Conservation (phyloP, 2,113 vertebrate genomes). For the Engraulis encrasicolus region DNA sequence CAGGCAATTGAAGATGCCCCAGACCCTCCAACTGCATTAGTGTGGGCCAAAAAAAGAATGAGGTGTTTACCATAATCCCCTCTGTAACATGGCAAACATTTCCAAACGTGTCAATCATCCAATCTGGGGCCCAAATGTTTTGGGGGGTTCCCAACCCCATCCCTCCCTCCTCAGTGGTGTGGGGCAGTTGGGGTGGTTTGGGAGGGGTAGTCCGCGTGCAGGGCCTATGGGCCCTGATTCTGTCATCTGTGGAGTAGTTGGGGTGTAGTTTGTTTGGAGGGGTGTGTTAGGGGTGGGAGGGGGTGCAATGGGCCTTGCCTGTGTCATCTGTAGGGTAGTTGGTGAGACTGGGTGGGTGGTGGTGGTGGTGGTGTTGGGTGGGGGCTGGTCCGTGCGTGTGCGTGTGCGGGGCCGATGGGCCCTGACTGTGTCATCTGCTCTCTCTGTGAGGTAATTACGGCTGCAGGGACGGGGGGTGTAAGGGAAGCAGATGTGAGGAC, state of each 20-base stretch:
- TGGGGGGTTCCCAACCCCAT: background rate
- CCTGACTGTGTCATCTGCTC: conserved; percentile 67
- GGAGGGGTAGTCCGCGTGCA: too few relatives aligned
- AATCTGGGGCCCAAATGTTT: conserved; percentile 12
- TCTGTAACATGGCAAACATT: conserved; percentile 4
- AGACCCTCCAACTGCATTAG: background rate
- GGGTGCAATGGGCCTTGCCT: too few relatives aligned
- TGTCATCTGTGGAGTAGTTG: too few relatives aligned
- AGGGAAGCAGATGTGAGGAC: conserved; percentile 78
- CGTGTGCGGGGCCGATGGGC: background rate
- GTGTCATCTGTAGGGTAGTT: too few relatives aligned
- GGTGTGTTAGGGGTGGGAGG: too few relatives aligned
- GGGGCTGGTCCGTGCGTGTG: background rate
- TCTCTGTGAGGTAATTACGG: conserved; percentile 73
- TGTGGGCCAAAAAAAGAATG: background rate
- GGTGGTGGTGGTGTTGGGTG: too few relatives aligned
- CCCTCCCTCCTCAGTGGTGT: background rate
- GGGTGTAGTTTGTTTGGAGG: too few relatives aligned
- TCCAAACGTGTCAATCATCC: conserved; percentile 19
- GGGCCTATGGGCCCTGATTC: too few relatives aligned
- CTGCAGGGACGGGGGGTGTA: conserved; percentile 57
- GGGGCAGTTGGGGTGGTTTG: too few relatives aligned
- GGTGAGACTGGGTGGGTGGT: too few relatives aligned
- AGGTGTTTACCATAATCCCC: conserved; percentile 9
- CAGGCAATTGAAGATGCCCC: too few relatives aligned